These are phyloP conservation scores for Strix aluco DNA, from an alignment of 2,113 vertebrate species.

Conservation along the genomic window DNA sequence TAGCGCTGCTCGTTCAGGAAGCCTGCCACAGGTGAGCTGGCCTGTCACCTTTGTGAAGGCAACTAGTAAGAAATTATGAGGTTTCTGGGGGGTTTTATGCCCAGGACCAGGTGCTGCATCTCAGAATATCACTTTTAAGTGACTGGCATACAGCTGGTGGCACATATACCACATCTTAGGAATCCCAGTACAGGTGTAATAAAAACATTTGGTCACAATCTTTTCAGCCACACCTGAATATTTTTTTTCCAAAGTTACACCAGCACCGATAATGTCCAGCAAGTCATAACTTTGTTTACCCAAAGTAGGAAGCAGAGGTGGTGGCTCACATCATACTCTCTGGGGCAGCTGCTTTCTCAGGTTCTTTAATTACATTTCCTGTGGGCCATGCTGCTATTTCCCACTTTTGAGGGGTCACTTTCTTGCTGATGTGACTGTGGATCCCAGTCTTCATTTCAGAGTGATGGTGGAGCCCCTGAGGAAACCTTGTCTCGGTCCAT, in stretches of 20 bases:
- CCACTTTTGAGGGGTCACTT: neutral
- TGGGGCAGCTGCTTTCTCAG: neutral
- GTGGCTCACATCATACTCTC: neutral
- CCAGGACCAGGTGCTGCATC: rapidly evolving
- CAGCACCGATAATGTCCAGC: neutral
- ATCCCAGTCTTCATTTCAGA: neutral
- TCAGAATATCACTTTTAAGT: neutral
- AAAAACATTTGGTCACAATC: neutral
- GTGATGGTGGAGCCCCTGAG: neutral
- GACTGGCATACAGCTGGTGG: neutral
- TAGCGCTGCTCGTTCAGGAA: neutral
- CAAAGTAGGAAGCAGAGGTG: neutral
- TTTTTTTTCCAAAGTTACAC: neutral
- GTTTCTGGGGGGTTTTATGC: neutral
- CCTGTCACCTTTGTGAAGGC: neutral
- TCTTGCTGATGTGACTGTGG: neutral
- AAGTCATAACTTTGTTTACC: neutral
- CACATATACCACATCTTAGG: neutral
- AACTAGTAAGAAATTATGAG: neutral
- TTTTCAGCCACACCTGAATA: neutral
- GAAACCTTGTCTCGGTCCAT: neutral
- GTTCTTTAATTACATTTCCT: neutral
- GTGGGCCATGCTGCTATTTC: neutral
- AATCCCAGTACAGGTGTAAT: neutral
- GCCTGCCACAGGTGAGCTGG: neutral